Base-by-base conservation (phyloP, 2,797 vertebrate genomes). In the Cryptoprocta ferox region DNA sequence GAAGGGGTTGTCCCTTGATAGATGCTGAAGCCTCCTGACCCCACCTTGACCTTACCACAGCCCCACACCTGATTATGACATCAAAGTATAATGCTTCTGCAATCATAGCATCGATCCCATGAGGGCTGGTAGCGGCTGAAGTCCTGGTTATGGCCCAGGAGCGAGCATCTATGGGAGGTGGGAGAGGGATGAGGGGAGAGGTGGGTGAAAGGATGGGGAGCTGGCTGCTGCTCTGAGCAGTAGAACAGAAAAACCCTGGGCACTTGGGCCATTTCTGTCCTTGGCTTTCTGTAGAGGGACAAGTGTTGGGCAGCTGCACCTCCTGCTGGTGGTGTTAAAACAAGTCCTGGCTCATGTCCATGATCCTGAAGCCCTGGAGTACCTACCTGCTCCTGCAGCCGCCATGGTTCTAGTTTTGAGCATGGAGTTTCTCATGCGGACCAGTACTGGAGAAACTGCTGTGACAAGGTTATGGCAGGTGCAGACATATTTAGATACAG, bases 31-130 rank as follows among this genome's bases (percentile, higher is more conserved):
- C 70, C 61, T 95, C 63, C 65, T 95, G 96, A 96, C 88, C 95
- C 76, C n/a, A 94, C 88, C 42, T 50, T 97, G 96, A 97, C 92
- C 94, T 94, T 84, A 68, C 59, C 73, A 48, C 32, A 42, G 18
- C 71, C 48, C 39, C 75, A 42, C 97, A 96, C 97, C 99, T 98
- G 99, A 99, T 99, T 99, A 99, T 98, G 98, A 99, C 98, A 99
- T 99, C 98, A 98, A 99, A 99, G 99, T 99, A 98, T 98, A 98
- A 98, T 99, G 98, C 98, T 98, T 98, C 97, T 98, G 99, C 98
- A 99, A 99, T 99, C 99, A 99, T 98, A 99, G 98, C 99, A 99
- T 99, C 98, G 98, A 99, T 99, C 99, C 98, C 98, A 98, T 98
- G 98, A 98, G 98, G 98, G 96, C 21, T 71, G 98, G 95, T 97